Percentiles rank a stretch among this genome's conserved stretches.
These are phyloP conservation scores for Cisticola juncidis DNA, from an alignment of 2,113 vertebrate genomes.

Conservation along the genomic window DNA sequence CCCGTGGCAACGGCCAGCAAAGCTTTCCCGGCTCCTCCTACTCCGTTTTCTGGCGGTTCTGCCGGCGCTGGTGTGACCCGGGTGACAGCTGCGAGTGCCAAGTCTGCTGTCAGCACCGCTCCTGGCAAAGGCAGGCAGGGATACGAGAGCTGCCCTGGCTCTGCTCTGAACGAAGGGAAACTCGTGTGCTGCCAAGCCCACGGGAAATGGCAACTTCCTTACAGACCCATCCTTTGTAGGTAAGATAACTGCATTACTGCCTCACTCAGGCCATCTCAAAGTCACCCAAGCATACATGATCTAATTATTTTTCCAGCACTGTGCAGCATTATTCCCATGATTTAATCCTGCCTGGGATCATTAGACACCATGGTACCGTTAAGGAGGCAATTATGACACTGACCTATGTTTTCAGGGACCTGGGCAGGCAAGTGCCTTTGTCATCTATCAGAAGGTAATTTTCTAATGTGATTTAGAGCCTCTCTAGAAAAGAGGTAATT, in stretches of 20 bases:
- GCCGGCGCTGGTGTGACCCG: not conserved
- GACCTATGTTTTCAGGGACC: not conserved
- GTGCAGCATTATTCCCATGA: not conserved
- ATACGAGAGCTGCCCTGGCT: not conserved
- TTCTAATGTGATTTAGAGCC: not conserved
- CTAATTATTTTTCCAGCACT: not conserved
- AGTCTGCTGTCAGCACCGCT: not conserved
- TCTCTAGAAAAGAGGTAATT: conserved; percentile 13
- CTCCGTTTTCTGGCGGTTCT: not conserved
- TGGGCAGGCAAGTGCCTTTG: not conserved
- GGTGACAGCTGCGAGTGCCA: not conserved
- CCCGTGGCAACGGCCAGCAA: conserved; percentile 28
- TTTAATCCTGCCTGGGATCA: conserved; percentile 23
- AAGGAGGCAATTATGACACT: not conserved
- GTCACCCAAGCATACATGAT: not conserved
- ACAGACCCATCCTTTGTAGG: not conserved
- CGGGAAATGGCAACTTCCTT: not conserved
- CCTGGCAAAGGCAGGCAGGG: not conserved
- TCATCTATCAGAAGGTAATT: not conserved
- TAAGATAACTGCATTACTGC: not conserved
- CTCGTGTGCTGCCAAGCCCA: not conserved
- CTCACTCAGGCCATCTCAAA: not conserved
- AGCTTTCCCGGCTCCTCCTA: not conserved
- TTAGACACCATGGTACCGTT: not conserved
- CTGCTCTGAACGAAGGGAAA: not conserved